phyloP scores from a whole-genome alignment of 1,140 invertebrate genomes.

The Megalonaias nervosa region DNA sequence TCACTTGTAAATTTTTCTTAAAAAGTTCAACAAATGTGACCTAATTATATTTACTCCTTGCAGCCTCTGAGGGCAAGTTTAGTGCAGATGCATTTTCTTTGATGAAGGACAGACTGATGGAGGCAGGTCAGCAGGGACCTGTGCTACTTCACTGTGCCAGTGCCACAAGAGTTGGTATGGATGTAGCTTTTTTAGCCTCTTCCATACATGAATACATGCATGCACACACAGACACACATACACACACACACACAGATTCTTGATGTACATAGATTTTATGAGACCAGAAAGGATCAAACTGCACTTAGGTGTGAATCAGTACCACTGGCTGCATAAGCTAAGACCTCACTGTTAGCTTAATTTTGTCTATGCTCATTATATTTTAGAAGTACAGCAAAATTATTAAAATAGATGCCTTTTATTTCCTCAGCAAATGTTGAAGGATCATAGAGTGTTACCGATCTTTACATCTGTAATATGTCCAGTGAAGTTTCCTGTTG shows the following conservation, averaged over 20 bases:
- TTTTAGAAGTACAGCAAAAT: too few species aligned
- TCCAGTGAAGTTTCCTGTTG: too few species aligned
- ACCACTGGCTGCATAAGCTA: not conserved
- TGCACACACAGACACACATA: too few species aligned
- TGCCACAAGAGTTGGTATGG: slow-evolving; percentile 23
- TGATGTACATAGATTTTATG: too few species aligned
- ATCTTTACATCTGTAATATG: too few species aligned
- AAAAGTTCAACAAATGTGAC: too few species aligned
- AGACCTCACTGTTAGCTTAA: not conserved
- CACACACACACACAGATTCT: not conserved
- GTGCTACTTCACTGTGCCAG: slow-evolving; percentile 28
- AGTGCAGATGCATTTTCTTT: slow-evolving; percentile 15
- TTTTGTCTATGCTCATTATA: not conserved
- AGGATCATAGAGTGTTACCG: too few species aligned
- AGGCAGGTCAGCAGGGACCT: slow-evolving; percentile 27
- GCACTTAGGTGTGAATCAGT: not conserved
- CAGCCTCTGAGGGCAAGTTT: slow-evolving; percentile 17
- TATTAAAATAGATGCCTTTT: too few species aligned
- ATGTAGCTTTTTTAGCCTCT: not conserved
- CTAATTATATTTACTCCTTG: not conserved
- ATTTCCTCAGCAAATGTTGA: too few species aligned
- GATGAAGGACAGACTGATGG: slow-evolving; percentile 13
- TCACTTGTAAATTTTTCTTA: too few species aligned
- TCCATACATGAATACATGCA: not conserved
- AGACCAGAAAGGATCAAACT: too few species aligned